Percentiles rank a stretch among this genome's conserved stretches.
Conservation (phyloP, 2,888 invertebrate genomes). For the Lypha dubia region DNA sequence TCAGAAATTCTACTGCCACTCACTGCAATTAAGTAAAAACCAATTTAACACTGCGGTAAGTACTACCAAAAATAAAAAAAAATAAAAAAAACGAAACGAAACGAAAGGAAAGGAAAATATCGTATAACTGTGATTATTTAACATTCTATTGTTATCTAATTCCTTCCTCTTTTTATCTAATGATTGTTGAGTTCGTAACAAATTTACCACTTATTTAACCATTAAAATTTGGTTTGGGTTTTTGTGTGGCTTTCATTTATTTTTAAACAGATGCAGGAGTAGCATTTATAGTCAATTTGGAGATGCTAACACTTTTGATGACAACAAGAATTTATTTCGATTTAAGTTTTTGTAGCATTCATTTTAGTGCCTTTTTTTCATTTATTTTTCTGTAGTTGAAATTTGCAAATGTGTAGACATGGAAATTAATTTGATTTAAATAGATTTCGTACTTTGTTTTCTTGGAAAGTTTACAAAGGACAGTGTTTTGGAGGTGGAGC, state of each 20-base stretch:
- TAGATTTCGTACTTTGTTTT: neutral
- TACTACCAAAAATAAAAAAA: neutral
- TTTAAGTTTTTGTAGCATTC: constrained; percentile 67
- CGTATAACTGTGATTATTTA: constrained; percentile 60
- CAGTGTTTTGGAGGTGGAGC: too few species aligned
- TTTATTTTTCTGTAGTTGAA: constrained; percentile 1
- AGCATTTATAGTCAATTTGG: constrained; percentile 22
- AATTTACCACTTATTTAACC: constrained; percentile 67
- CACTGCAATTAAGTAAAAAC: constrained; percentile 6
- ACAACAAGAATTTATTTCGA: constrained; percentile 68
- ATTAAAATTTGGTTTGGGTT: constrained; percentile 53
- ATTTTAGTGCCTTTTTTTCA: neutral
- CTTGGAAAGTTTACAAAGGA: too few species aligned
- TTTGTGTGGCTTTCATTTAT: constrained; percentile 12
- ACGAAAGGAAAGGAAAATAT: too few species aligned
- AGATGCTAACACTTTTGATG: constrained; percentile 67
- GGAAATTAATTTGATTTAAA: constrained; percentile 51
- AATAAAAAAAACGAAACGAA: too few species aligned
- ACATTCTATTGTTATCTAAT: constrained; percentile 54
- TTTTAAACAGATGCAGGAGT: neutral
- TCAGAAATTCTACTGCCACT: neutral
- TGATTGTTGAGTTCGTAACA: constrained; percentile 64
- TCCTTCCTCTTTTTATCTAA: constrained; percentile 21
- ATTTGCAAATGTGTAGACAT: constrained; percentile 34
- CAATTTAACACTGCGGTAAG: constrained; percentile 46